Conservation (phyloP, 2,888 invertebrate species). For the Drosophila helvetica region DNA sequence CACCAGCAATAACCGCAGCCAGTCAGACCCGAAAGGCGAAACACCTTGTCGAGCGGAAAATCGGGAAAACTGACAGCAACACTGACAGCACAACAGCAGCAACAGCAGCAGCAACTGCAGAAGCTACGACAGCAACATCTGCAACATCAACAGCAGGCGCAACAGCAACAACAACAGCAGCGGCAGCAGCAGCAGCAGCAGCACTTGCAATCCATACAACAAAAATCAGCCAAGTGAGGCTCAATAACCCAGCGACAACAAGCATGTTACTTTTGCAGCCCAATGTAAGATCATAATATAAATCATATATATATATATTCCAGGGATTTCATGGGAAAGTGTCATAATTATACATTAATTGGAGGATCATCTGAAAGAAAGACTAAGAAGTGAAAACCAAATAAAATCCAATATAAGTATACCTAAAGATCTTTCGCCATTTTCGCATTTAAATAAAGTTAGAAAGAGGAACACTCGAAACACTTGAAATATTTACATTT, state of each 20-base stretch:
- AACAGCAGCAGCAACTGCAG: slow-evolving; percentile 42
- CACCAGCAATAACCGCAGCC: slow-evolving; percentile 19
- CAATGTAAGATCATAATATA: slow-evolving; percentile 87
- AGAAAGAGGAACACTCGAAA: no score
- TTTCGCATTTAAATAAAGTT: no score
- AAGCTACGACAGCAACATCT: slow-evolving; percentile 44
- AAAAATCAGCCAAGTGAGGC: slow-evolving; percentile 77
- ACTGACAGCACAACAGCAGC: slow-evolving; percentile 38
- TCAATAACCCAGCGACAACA: slow-evolving; percentile 84
- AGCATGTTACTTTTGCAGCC: slow-evolving; percentile 97
- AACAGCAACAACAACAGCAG: slow-evolving; percentile 54
- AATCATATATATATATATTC: background rate
- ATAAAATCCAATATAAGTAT: no score
- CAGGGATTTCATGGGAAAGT: slow-evolving; percentile 1
- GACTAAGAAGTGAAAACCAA: background rate
- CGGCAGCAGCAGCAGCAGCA: slow-evolving; percentile 45
- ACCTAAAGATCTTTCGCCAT: background rate
- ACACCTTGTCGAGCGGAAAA: slow-evolving; percentile 39
- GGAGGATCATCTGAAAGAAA: no score
- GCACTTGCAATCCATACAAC: slow-evolving; percentile 52
- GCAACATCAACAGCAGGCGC: slow-evolving; percentile 35
- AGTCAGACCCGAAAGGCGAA: slow-evolving; percentile 48
- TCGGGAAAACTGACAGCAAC: slow-evolving; percentile 54
- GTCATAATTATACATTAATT: background rate
- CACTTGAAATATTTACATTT: background rate